Percentiles rank a stretch among this genome's conserved stretches.
Conservation (phyloP, 2,888 invertebrate species). For the Reticulitermes lucifugus region DNA sequence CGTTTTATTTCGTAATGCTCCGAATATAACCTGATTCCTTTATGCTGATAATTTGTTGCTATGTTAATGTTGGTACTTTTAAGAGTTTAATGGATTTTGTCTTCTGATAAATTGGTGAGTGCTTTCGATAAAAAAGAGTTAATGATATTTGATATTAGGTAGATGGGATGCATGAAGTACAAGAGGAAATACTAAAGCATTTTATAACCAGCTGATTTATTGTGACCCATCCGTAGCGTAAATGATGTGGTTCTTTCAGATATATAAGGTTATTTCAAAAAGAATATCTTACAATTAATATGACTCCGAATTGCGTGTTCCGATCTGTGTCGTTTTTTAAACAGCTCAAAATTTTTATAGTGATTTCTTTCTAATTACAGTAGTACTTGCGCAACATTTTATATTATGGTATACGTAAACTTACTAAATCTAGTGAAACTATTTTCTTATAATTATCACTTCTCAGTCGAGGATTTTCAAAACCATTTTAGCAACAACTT, state of each 20-base stretch:
- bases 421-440: no score
- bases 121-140: not conserved
- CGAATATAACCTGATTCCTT: not conserved
- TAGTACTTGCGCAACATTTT: no score
- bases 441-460: no score
- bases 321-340: no score
- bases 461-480: no score
- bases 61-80: not conserved
- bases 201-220: not conserved
- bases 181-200: not conserved
- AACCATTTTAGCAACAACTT: no score
- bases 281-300: no score
- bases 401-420: no score
- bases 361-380: no score
- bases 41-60: not conserved
- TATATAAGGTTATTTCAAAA: no score
- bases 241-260: not conserved
- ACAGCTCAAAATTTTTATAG: no score
- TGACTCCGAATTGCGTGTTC: no score
- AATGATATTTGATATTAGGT: not conserved
- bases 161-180: not conserved
- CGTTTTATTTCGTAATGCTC: not conserved
- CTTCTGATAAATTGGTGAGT: not conserved
- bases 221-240: not conserved
- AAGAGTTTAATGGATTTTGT: not conserved